Conservation (phyloP, 2,888 invertebrate genomes). For the Thumatha senex region DNA sequence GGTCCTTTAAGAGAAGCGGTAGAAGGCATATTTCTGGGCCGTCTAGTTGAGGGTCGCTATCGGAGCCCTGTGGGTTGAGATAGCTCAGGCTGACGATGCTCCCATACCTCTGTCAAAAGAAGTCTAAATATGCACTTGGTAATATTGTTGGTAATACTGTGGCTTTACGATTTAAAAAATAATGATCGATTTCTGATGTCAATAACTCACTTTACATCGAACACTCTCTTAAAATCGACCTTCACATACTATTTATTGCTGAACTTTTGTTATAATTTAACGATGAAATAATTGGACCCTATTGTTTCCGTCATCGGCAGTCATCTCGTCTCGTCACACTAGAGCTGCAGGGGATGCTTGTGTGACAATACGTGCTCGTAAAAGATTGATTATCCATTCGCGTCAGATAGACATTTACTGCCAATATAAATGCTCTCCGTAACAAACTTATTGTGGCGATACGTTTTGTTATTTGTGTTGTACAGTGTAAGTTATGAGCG, state of each 20-base stretch:
- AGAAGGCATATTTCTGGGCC: too few relatives aligned
- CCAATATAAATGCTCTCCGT: constrained; percentile 56
- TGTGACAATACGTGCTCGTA: constrained; percentile 14
- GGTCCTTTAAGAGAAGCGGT: too few relatives aligned
- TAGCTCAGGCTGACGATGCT: too few relatives aligned
- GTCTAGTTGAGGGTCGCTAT: too few relatives aligned
- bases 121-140: too few relatives aligned
- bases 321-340: not conserved
- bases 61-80: too few relatives aligned
- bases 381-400: constrained; percentile 34
- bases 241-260: too few relatives aligned
- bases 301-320: constrained; percentile 5
- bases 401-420: constrained; percentile 61
- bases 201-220: constrained; percentile 1
- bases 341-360: not conserved
- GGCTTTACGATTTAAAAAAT: too few relatives aligned
- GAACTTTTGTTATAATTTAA: constrained; percentile 13
- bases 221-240: too few relatives aligned
- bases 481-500: constrained; percentile 1
- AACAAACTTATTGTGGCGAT: constrained; percentile 49
- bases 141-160: too few relatives aligned
- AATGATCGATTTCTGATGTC: not conserved
- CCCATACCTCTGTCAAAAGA: too few relatives aligned
- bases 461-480: constrained; percentile 10
- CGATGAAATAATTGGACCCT: constrained; percentile 26